Evolutionary conservation across 2,113 vertebrate species (phyloP).

Genomic region (Prochilodus magdalenae): DNA sequence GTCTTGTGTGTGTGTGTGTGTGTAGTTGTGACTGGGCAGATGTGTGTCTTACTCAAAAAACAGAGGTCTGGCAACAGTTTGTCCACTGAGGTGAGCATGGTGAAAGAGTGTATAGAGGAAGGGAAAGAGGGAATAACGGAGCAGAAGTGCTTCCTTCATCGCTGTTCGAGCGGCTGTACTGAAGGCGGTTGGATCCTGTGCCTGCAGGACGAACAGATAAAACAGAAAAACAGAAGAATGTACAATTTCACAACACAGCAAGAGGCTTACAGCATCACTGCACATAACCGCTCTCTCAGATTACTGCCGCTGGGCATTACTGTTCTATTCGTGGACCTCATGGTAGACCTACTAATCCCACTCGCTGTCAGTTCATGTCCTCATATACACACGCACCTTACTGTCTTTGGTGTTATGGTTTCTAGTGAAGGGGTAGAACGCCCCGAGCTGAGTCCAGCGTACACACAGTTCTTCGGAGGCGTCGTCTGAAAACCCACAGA

Average conservation of each 20-base stretch:
- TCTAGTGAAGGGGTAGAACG: conserved; percentile 89
- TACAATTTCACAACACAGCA: neutral
- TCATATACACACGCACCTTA: conserved; percentile 64
- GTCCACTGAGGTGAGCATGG: conserved; percentile 79
- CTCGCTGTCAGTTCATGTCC: neutral
- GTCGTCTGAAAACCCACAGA: conserved; percentile 84
- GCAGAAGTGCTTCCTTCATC: conserved; percentile 83
- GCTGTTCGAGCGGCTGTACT: conserved; percentile 74
- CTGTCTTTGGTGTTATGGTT: conserved; percentile 83
- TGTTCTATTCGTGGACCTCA: no score
- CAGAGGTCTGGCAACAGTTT: conserved; percentile 82
- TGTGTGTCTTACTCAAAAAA: conserved; percentile 84
- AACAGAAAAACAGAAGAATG: neutral
- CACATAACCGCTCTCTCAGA: no score
- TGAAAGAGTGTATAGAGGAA: conserved; percentile 90
- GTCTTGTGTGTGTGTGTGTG: no score
- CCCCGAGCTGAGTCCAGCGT: conserved; percentile 88
- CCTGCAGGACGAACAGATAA: conserved; percentile 56
- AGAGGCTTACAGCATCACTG: no score
- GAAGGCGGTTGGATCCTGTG: conserved; percentile 84
- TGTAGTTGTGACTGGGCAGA: no score
- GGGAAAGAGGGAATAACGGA: conserved; percentile 86
- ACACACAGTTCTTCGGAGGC: conserved; percentile 85
- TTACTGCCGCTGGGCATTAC: no score
- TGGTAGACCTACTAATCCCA: no score